Percentiles rank a stretch among this genome's conserved stretches.
These are phyloP conservation scores for Andrena dorsata DNA, from an alignment of 2,888 invertebrate genomes.

Conservation along the genomic window DNA sequence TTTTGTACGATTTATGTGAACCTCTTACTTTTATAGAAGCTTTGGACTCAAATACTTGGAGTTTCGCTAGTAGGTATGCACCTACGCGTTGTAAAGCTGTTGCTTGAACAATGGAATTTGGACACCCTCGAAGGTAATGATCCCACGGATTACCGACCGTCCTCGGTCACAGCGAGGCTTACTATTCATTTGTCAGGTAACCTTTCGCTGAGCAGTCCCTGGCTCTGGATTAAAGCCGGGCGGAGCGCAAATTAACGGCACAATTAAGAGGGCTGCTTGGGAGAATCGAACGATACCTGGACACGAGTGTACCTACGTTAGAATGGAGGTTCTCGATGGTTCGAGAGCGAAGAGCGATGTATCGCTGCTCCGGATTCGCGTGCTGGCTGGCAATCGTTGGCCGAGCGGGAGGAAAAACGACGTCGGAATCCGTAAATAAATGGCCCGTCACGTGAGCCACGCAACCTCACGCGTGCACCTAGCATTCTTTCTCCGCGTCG, in stretches of 20 bases:
- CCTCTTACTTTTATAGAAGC: too few relatives aligned
- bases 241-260: neutral
- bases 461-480: neutral
- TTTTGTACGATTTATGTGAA: too few relatives aligned
- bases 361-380: neutral
- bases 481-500: neutral
- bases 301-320: too few relatives aligned
- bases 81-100: neutral
- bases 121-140: constrained; percentile 32
- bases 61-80: too few relatives aligned
- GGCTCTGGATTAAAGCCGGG: neutral
- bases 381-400: constrained; percentile 10
- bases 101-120: constrained; percentile 27
- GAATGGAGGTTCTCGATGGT: too few relatives aligned
- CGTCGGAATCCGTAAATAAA: constrained; percentile 10
- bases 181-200: constrained; percentile 34
- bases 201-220: constrained; percentile 7
- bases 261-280: too few relatives aligned
- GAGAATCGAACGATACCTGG: too few relatives aligned
- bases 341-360: neutral
- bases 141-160: constrained; percentile 32
- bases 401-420: constrained; percentile 6
- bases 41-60: too few relatives aligned
- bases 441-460: constrained; percentile 11
- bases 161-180: constrained; percentile 9